Conservation (phyloP, 2,797 vertebrate species). For the Enteromius radiatus region DNA sequence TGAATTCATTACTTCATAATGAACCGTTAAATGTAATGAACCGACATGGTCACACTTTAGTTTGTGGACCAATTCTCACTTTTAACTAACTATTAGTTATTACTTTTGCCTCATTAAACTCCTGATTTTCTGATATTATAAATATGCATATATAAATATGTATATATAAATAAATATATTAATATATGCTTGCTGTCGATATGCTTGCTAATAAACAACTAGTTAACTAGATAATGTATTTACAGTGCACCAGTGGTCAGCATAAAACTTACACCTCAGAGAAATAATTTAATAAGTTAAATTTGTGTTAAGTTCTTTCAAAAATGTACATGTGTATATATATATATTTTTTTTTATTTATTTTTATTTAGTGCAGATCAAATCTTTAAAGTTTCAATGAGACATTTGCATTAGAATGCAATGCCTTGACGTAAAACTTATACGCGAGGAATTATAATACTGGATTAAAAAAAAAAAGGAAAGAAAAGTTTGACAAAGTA, state of each 20-base stretch:
- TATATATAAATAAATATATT: too few relatives aligned
- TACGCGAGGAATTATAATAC: not conserved
- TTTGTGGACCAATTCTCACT: too few relatives aligned
- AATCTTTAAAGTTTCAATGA: not conserved
- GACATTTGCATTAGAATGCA: not conserved
- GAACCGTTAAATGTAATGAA: too few relatives aligned
- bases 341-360: too few relatives aligned
- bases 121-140: too few relatives aligned
- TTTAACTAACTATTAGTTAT: too few relatives aligned
- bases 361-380: not conserved
- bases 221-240: too few relatives aligned
- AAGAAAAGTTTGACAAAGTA: constrained; percentile 17
- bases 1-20: too few relatives aligned
- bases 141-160: too few relatives aligned
- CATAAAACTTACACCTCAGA: not conserved
- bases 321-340: not conserved
- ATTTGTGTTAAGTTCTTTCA: not conserved
- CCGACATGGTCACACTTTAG: not conserved
- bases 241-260: not conserved
- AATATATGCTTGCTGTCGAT: too few relatives aligned
- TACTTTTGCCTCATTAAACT: too few relatives aligned
- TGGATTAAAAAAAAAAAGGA: not conserved
- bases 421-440: not conserved
- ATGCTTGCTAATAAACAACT: too few relatives aligned
- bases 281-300: not conserved